A percentile compares a stretch with the other conserved stretches of the same genome.
These are phyloP conservation scores for Gila robusta DNA, from an alignment of 2,797 vertebrate species.

Conservation along the genomic window DNA sequence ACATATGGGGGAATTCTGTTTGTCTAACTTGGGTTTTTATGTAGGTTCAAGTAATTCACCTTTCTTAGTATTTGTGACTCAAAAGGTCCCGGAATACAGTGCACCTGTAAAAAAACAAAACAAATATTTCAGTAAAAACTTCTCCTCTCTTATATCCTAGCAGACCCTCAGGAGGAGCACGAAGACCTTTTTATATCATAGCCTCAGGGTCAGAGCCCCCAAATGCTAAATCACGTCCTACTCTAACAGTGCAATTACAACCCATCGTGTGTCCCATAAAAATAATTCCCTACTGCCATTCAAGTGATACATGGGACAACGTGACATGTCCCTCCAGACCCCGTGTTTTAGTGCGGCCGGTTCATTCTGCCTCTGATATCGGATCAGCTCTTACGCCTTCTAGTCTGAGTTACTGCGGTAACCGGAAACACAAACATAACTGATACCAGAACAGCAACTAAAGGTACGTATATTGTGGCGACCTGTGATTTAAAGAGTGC, in stretches of 20 bases:
- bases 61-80: too few relatives aligned
- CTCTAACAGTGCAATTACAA: constrained; percentile 52
- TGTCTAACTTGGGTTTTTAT: not conserved
- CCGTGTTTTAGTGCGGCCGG: not conserved
- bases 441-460: constrained; percentile 35
- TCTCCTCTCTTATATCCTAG: constrained; percentile 7
- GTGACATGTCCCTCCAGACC: constrained; percentile 49
- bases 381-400: not conserved
- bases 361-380: constrained; percentile 10
- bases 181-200: constrained; percentile 46
- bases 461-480: constrained; percentile 7
- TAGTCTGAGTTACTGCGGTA: constrained; percentile 19
- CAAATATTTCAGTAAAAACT: not conserved
- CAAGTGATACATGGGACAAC: constrained; percentile 53
- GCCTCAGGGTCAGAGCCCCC: constrained; percentile 41
- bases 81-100: not conserved
- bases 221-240: constrained; percentile 53
- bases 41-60: not conserved
- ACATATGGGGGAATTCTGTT: not conserved
- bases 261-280: constrained; percentile 58
- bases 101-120: constrained; percentile 9
- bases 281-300: constrained; percentile 58
- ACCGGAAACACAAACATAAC: constrained; percentile 31
- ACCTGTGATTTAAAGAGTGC: constrained; percentile 43
- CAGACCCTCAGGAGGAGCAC: constrained; percentile 17